Base-by-base conservation (phyloP, 2,797 vertebrate species). In the Pagetopsis macropterus region DNA sequence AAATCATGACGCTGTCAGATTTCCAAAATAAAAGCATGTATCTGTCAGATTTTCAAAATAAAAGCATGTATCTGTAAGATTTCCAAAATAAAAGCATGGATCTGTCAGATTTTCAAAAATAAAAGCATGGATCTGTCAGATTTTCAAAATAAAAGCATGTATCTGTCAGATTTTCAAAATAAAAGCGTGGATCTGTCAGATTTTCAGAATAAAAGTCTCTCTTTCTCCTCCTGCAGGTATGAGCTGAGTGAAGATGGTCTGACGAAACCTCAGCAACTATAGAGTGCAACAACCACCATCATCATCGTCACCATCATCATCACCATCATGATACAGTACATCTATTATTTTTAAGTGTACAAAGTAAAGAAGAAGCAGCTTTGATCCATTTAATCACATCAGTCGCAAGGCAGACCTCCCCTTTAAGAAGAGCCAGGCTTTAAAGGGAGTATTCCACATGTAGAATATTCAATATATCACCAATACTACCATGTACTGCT, bases 191-290 rank as follows among this genome's bases (percentile, higher is more conserved):
- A 27, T 27, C 23, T 27, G 23, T 27, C 23, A 3, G 23, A 27
- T 27, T 27, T 27, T 3, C 27, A n/a, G n/a, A n/a, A n/a, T n/a
- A 73, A 71, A 67, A 49, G 12, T 27, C 12, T 72, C 14, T 72
- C 14, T 51, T 15, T 59, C 21, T 75, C 49, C 16, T 57, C 44
- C 64, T 82, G 40, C 91, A 99, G 98, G 98, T 97, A 94, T 88
- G 97, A 98, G 87, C 94, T 99, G 89, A 98, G 95, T 12, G 96
- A 97, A 75, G 96, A 98, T 15, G 98, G 98, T 56, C 68, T 65
- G 56, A 89, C 70, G 43, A 94, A 94, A 41, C 82, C 92, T 0
- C 82, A 87, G 66, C 88, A 93, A 55, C 89, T 92, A 10, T 97
- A 96, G 91, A 81, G 59, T 17, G 5, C 2, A 2, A 43, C 62